phyloP scores from a whole-genome alignment of 2,113 vertebrate genomes.

The Dicentrarchus labrax region DNA sequence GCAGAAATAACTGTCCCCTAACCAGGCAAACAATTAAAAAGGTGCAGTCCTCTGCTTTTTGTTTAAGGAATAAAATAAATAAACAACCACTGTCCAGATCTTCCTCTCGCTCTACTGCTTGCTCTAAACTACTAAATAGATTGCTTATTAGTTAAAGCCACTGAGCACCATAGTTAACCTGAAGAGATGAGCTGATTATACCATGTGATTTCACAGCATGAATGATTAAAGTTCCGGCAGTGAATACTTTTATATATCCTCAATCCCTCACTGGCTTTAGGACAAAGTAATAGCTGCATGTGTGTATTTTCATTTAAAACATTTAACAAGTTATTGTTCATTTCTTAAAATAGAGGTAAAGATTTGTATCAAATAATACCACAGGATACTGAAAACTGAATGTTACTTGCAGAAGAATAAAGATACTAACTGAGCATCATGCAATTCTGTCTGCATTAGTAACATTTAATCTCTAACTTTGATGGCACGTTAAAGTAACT shows the following conservation, averaged over 20 bases:
- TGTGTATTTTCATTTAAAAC: constrained; percentile 17
- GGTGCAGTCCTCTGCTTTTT: constrained; percentile 55
- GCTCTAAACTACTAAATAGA: constrained; percentile 19
- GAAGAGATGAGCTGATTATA: constrained; percentile 46
- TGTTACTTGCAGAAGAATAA: constrained; percentile 50
- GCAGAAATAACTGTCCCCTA: constrained; percentile 41
- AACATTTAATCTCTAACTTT: constrained; percentile 18
- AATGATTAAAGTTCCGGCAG: constrained; percentile 41
- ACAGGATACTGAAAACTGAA: constrained; percentile 25
- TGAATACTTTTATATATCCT: neutral
- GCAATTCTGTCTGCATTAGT: constrained; percentile 14
- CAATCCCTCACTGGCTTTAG: constrained; percentile 36
- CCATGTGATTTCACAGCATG: constrained; percentile 77
- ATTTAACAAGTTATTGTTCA: constrained; percentile 39
- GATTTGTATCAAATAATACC: constrained; percentile 32
- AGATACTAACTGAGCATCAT: constrained; percentile 29
- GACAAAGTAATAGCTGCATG: constrained; percentile 39
- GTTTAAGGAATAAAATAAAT: constrained; percentile 58
- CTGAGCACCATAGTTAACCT: constrained; percentile 39
- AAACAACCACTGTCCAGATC: constrained; percentile 37
- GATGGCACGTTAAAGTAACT: constrained; percentile 11
- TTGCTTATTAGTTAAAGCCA: constrained; percentile 43
- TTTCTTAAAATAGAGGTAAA: constrained; percentile 52
- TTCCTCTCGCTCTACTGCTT: constrained; percentile 26
- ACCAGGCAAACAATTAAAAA: constrained; percentile 44